Evolutionary conservation across 2,888 invertebrate species (phyloP), one percentile per base, ranked within the genome.

Genomic region (Helleia helle): DNA sequence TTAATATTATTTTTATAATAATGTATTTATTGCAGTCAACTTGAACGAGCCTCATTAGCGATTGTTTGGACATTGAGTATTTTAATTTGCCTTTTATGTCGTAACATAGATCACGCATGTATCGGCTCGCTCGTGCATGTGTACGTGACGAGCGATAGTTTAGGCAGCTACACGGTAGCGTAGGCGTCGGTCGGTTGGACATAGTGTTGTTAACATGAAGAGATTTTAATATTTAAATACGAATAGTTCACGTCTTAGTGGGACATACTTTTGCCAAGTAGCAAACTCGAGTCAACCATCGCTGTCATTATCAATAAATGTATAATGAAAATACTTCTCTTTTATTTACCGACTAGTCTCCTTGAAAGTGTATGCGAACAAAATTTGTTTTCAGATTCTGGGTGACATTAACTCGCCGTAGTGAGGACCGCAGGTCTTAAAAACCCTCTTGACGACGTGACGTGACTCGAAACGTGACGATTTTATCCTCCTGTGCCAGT

Each of bases 231-330:
- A 77, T 73, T 73, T 73, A 77, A 76, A 72, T 71, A 74, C 71
- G 65, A 67, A 77, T 75, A 73, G 74, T 73, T 81, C 73, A 80
- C 77, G 73, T 74, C 62, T 31, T 81, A 81, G 83, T 80, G 80
- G 39, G 77, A 79, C 65, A 77, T 83, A 81, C 80, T 83, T 83
- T 84, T 84, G 83, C 83, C 81, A 73, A 81, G 83, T 84, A 84
- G 84, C 76, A 73, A 72, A 74, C 75, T 80, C 58, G 70, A 83
- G 79, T 84, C 83, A 79, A 81, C 71, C 77, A 74, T 81, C 73
- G 83, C 84, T 84, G 77, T 84, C 83, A 84, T 83, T 81, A 81
- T 80, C 71, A 83, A 81, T 84, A 83, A 83, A 83, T 83, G 81
- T 84, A 83, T 73, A 71, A 76, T 81, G 76, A 81, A 75, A 68